Evolutionary conservation across 2,888 invertebrate species (phyloP).

Genomic region (Dasypogon diadema): DNA sequence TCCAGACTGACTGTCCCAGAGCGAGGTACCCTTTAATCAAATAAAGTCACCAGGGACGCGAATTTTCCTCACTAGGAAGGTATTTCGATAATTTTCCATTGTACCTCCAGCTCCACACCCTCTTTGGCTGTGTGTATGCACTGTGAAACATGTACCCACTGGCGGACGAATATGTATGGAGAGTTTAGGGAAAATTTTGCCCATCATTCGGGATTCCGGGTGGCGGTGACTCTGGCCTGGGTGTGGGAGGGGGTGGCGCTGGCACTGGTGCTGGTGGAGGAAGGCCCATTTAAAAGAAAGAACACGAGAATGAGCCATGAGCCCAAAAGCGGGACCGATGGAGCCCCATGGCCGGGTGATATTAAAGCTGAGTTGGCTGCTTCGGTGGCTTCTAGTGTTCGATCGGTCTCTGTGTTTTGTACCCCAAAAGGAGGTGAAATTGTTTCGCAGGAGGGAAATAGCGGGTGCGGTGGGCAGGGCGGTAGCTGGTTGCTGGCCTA

Average conservation of each 20-base stretch:
- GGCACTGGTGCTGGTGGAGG: neutral
- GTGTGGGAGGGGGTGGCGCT: neutral
- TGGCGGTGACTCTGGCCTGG: slow-evolving; percentile 5
- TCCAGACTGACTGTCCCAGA: slow-evolving; percentile 15
- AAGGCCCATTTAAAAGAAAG: slow-evolving; percentile 46
- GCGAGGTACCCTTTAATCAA: slow-evolving; percentile 26
- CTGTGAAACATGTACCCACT: neutral
- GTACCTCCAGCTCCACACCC: slow-evolving; percentile 46
- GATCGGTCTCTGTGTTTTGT: slow-evolving; percentile 44
- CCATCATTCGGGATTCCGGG: slow-evolving; percentile 40
- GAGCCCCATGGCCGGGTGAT: slow-evolving; percentile 35
- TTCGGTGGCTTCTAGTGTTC: slow-evolving; percentile 47
- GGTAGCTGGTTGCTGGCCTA: neutral
- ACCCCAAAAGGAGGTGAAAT: slow-evolving; percentile 39
- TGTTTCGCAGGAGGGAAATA: slow-evolving; percentile 25
- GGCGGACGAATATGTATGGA: slow-evolving; percentile 34
- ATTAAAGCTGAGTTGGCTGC: slow-evolving; percentile 39
- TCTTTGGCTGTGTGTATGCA: slow-evolving; percentile 27
- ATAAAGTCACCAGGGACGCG: slow-evolving; percentile 40
- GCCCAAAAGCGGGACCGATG: slow-evolving; percentile 40
- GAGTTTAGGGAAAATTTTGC: slow-evolving; percentile 50
- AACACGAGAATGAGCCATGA: slow-evolving; percentile 40
- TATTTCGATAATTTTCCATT: slow-evolving; percentile 55
- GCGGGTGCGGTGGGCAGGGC: neutral
- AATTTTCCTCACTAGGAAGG: slow-evolving; percentile 42